A percentile compares a stretch with the other conserved stretches of the same genome.
phyloP scores from a whole-genome alignment of 2,797 vertebrate species.

The Danio albolineatus region DNA sequence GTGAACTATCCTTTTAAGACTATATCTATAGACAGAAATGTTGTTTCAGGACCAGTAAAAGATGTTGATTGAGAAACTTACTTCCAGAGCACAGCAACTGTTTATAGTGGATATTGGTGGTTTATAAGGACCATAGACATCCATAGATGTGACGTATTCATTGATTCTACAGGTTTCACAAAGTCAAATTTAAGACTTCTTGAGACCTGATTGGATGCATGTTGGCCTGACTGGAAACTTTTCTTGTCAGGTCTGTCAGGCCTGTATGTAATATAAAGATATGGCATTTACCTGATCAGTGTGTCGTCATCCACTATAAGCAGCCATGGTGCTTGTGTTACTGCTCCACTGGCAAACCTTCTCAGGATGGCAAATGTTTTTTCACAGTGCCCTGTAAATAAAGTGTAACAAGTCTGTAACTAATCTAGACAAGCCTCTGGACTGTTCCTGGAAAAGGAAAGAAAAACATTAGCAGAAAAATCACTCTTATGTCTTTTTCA shows the following conservation, averaged over 20 bases:
- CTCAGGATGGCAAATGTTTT: conserved; percentile 93
- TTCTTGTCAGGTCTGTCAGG: background rate
- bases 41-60: too few species aligned
- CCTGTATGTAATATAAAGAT: background rate
- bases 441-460: background rate
- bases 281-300: conserved; percentile 84
- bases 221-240: too few species aligned
- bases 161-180: too few species aligned
- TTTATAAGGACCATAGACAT: too few species aligned
- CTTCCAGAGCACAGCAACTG: too few species aligned
- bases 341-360: conserved; percentile 81
- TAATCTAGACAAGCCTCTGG: background rate
- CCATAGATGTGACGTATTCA: too few species aligned
- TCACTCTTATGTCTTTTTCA: background rate
- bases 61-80: too few species aligned
- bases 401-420: background rate
- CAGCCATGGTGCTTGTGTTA: conserved; percentile 80
- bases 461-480: background rate
- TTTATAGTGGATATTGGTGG: too few species aligned
- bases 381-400: conserved; percentile 86
- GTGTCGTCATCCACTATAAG: conserved; percentile 92
- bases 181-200: too few species aligned
- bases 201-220: too few species aligned
- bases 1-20: too few species aligned
- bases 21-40: too few species aligned